Conservation (phyloP, 2,797 vertebrate genomes). For the Xiphorhynchus erythropygius region DNA sequence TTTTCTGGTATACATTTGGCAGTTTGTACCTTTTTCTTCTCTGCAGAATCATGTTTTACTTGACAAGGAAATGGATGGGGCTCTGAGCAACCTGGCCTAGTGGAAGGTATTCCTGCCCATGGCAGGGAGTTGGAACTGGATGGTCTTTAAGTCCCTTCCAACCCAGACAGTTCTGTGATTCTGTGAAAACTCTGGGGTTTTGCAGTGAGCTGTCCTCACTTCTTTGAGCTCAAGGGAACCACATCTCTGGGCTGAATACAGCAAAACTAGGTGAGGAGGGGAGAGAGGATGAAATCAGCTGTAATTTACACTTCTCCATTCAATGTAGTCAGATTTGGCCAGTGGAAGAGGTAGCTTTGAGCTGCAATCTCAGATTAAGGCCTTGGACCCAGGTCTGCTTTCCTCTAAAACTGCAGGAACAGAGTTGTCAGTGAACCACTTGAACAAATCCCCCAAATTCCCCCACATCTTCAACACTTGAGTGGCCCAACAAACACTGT, state of each 20-base stretch:
- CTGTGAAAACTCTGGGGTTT: neutral
- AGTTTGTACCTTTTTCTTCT: neutral
- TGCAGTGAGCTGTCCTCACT: neutral
- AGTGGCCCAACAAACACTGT: neutral
- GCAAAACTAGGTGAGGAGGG: neutral
- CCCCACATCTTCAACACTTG: neutral
- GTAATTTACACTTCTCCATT: neutral
- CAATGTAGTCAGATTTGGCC: neutral
- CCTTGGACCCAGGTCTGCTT: neutral
- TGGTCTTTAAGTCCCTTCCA: neutral
- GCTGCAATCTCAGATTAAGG: constrained; percentile 28
- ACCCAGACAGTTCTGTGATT: neutral
- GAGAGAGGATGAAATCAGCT: neutral
- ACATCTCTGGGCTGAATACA: neutral
- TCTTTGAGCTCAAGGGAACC: neutral
- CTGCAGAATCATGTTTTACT: rapidly evolving
- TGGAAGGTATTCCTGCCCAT: neutral
- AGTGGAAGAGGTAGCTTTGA: constrained; percentile 32
- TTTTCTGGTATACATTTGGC: neutral
- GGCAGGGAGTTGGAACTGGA: neutral
- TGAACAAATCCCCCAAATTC: neutral
- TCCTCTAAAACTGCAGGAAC: neutral
- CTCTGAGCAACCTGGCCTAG: neutral
- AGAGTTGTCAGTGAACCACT: neutral
- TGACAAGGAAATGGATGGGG: neutral